phyloP scores from a whole-genome alignment of 1,140 invertebrate genomes.

The Lethocerus indicus region DNA sequence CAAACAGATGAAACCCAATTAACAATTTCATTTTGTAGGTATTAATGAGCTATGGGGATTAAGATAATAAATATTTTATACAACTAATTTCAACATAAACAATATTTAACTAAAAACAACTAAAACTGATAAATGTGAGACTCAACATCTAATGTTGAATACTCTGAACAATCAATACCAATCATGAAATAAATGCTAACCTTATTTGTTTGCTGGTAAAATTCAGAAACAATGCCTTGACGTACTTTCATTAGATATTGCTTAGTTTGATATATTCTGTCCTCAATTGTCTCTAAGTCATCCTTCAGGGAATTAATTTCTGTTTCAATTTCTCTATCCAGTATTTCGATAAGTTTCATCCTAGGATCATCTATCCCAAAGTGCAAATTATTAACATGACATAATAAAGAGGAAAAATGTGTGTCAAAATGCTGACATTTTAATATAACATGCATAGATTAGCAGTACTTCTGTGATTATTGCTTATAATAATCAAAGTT shows the following conservation, averaged over 20 bases:
- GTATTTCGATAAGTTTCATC: slow-evolving; percentile 21
- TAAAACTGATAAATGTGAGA: not conserved
- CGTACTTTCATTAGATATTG: slow-evolving; percentile 51
- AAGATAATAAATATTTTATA: not conserved
- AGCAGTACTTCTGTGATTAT: too few species aligned
- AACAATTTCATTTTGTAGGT: not conserved
- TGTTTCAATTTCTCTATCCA: slow-evolving; percentile 32
- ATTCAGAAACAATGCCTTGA: slow-evolving; percentile 45
- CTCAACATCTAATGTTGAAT: not conserved
- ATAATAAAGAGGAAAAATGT: too few species aligned
- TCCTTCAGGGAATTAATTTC: slow-evolving; percentile 33
- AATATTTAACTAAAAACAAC: not conserved
- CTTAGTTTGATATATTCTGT: slow-evolving; percentile 36
- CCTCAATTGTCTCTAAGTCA: slow-evolving; percentile 35
- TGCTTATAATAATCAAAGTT: too few species aligned
- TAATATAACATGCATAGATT: too few species aligned
- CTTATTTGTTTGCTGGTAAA: slow-evolving; percentile 39
- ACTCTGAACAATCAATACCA: slow-evolving; percentile 8
- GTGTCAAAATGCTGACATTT: too few species aligned
- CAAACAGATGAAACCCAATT: slow-evolving; percentile 13
- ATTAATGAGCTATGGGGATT: not conserved
- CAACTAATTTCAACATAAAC: not conserved
- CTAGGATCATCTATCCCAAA: not conserved
- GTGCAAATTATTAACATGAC: too few species aligned
- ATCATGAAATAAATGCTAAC: slow-evolving; percentile 23